These are phyloP conservation scores for Peromyscus attwateri DNA, from an alignment of 2,797 vertebrate species.

Conservation along the genomic window DNA sequence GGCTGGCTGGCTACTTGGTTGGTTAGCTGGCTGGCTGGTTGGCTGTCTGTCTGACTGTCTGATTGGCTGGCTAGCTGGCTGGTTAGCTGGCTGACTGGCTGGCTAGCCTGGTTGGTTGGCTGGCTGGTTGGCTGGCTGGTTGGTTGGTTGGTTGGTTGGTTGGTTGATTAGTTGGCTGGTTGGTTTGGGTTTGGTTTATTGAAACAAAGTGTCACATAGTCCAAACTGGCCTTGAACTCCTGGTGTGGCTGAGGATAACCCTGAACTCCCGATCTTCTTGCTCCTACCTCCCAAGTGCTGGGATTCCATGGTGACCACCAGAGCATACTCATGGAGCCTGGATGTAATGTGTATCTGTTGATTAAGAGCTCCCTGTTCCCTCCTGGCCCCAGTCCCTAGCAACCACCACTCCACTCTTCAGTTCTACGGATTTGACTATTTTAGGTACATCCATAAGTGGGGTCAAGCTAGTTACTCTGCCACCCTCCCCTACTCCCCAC, in stretches of 20 bases:
- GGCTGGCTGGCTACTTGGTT: accelerated
- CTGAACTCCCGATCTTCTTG: neutral
- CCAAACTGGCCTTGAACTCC: neutral
- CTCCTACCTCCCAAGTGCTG: neutral
- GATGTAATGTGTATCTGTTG: neutral
- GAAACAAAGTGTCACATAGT: neutral
- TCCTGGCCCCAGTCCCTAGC: neutral
- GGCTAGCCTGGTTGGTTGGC: neutral
- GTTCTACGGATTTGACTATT: conserved; percentile 5
- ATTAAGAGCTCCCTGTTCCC: neutral
- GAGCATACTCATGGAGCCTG: neutral
- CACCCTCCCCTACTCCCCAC: neutral
- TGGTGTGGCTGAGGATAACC: neutral
- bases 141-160: accelerated
- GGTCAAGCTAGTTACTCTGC: neutral
- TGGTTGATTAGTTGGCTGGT: neutral
- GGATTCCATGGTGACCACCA: neutral
- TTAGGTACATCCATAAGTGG: neutral
- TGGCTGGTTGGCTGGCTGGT: accelerated
- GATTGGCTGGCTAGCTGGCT: accelerated
- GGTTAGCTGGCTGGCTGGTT: too few relatives aligned
- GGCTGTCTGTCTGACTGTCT: accelerated
- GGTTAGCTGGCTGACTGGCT: accelerated
- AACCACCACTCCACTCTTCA: neutral
- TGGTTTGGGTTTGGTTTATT: neutral